phyloP scores from a whole-genome alignment of 2,888 invertebrate species.

The Diogma glabrata region DNA sequence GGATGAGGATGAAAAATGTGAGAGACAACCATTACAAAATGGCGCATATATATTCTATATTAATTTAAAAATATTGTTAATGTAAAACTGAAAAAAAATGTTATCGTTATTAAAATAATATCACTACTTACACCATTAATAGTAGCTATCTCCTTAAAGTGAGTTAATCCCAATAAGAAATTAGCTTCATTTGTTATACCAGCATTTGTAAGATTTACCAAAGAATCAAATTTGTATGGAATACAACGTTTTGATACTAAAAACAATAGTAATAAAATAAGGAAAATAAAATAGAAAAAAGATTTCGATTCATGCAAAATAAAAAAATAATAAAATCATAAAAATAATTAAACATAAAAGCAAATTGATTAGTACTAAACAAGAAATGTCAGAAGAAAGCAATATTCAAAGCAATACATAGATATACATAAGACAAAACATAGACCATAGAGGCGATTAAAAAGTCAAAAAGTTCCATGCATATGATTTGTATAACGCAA shows the following conservation, averaged over 20 bases:
- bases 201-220: constrained; percentile 16
- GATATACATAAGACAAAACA: background rate
- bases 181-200: constrained; percentile 14
- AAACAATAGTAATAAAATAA: constrained; percentile 9
- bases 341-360: background rate
- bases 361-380: background rate
- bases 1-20: too few species aligned
- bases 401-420: background rate
- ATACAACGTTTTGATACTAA: constrained; percentile 26
- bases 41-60: too few species aligned
- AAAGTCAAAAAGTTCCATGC: background rate
- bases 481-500: too few species aligned
- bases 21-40: too few species aligned
- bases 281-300: constrained; percentile 7
- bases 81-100: too few species aligned
- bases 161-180: constrained; percentile 16
- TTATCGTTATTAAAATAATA: too few species aligned
- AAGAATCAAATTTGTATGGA: constrained; percentile 20
- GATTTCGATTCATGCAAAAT: background rate
- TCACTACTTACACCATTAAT: constrained; percentile 27
- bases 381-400: background rate
- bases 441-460: background rate
- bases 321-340: constrained; percentile 8
- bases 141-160: constrained; percentile 20
- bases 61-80: too few species aligned